These are phyloP conservation scores for Chloropsis hardwickii DNA, from an alignment of 2,113 vertebrate species.

Conservation along the genomic window DNA sequence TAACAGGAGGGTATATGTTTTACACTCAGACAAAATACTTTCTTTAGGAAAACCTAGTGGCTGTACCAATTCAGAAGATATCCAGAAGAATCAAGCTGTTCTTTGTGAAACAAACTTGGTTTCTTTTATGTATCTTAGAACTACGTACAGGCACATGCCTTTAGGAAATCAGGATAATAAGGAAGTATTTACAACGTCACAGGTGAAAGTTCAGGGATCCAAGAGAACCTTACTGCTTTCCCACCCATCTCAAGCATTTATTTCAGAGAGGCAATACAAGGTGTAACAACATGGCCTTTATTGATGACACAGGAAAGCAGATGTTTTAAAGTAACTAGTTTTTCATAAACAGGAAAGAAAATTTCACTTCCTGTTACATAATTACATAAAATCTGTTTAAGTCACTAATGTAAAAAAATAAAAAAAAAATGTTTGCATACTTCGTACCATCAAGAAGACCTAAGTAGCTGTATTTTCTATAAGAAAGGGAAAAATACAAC, in stretches of 20 bases:
- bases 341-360: conserved; percentile 1
- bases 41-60: not conserved
- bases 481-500: not conserved
- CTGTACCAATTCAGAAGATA: not conserved
- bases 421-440: not conserved
- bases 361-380: not conserved
- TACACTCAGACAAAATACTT: not conserved
- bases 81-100: not conserved
- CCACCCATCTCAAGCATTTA: not conserved
- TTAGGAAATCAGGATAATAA: not conserved
- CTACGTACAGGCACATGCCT: not conserved
- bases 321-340: conserved; percentile 10
- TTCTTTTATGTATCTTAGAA: not conserved
- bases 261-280: not conserved
- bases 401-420: not conserved
- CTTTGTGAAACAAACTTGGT: not conserved
- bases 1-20: not conserved
- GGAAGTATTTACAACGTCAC: not conserved
- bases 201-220: not conserved
- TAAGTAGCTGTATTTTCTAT: conserved; percentile 24
- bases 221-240: not conserved
- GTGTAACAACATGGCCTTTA: conserved; percentile 44
- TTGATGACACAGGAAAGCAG: conserved; percentile 14
- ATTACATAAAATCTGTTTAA: not conserved
- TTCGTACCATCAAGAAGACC: conserved; percentile 28